Conservation (phyloP, 2,113 vertebrate species). For the Trogon melanurus region DNA sequence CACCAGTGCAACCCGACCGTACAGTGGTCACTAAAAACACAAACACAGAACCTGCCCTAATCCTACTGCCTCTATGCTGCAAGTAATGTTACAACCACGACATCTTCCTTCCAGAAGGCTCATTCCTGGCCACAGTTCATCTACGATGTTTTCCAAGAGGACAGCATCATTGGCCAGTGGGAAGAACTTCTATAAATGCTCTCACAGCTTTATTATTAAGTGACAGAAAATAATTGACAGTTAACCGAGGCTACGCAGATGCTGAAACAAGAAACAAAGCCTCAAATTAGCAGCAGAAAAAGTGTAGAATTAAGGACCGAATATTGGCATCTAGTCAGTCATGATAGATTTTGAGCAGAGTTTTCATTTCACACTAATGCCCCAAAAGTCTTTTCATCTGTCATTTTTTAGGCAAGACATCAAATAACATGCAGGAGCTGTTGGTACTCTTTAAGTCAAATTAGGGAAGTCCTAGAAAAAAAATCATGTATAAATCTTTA, state of each 20-base stretch:
- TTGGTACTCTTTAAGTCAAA: not conserved
- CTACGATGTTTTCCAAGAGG: not conserved
- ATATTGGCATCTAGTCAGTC: not conserved
- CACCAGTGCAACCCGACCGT: not conserved
- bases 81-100: not conserved
- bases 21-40: rapidly evolving
- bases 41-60: not conserved
- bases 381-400: not conserved
- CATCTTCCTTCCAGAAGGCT: not conserved
- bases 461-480: not conserved
- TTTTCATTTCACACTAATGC: not conserved
- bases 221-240: not conserved
- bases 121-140: not conserved
- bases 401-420: not conserved
- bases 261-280: not conserved
- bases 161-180: not conserved
- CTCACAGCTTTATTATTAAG: not conserved
- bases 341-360: not conserved
- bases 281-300: not conserved
- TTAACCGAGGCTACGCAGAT: not conserved
- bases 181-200: not conserved
- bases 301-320: not conserved
- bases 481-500: not conserved
- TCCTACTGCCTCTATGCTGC: too few relatives aligned
- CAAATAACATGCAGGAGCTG: not conserved